Percentiles rank a stretch among this genome's conserved stretches.
These are phyloP conservation scores for Cryptomyrus ogoouensis DNA, from an alignment of 2,113 vertebrate species.

Conservation along the genomic window DNA sequence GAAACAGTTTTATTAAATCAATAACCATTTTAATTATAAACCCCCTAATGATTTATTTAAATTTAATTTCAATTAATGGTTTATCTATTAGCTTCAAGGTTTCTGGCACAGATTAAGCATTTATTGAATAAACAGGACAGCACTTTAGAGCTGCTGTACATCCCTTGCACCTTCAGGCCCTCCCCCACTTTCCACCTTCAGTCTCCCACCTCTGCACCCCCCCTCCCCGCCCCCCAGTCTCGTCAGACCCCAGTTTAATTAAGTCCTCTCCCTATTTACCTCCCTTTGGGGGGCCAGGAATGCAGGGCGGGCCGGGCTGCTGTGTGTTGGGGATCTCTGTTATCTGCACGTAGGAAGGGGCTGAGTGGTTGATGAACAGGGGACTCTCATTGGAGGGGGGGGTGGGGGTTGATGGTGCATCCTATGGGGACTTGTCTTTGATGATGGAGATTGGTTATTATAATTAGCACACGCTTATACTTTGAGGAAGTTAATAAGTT, in stretches of 20 bases:
- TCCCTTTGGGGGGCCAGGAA: slow-evolving; percentile 7
- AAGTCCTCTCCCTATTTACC: slow-evolving; percentile 1
- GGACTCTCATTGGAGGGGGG: slow-evolving; percentile 2
- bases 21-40: slow-evolving; percentile 54
- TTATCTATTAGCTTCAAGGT: slow-evolving; percentile 15
- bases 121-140: slow-evolving; percentile 17
- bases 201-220: slow-evolving; percentile 1
- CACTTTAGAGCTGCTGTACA: background rate
- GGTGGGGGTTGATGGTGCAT: background rate
- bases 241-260: slow-evolving; percentile 15
- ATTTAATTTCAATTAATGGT: slow-evolving; percentile 14
- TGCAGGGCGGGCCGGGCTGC: slow-evolving; percentile 12
- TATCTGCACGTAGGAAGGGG: background rate
- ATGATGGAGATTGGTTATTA: slow-evolving; percentile 42
- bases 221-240: background rate
- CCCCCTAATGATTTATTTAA: slow-evolving; percentile 41
- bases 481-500: slow-evolving; percentile 6
- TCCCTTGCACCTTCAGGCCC: background rate
- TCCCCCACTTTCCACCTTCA: background rate
- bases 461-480: slow-evolving; percentile 20
- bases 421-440: slow-evolving; percentile 35
- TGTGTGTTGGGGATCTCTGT: slow-evolving; percentile 36
- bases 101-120: slow-evolving; percentile 3
- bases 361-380: background rate
- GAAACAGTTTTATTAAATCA: slow-evolving; percentile 59